These are phyloP conservation scores for Ophthalmolycus amberensis DNA, from an alignment of 2,113 vertebrate species.

Conservation along the genomic window DNA sequence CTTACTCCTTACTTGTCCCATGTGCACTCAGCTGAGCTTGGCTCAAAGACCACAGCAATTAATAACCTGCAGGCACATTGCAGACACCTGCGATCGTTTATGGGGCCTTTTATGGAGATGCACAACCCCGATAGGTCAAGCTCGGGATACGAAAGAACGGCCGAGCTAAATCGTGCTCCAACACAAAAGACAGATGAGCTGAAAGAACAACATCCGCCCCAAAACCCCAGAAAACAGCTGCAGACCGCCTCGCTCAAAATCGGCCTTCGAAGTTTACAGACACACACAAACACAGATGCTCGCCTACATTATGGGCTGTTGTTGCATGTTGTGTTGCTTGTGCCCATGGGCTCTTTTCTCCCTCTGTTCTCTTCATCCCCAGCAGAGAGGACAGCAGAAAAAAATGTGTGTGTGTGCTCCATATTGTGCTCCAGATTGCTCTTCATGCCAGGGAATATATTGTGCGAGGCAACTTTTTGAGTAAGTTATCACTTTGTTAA, in stretches of 20 bases:
- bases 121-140: constrained; percentile 60
- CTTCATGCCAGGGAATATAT: constrained; percentile 7
- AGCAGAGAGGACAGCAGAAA: neutral
- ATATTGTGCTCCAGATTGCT: neutral
- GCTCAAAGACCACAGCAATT: constrained; percentile 64
- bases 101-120: constrained; percentile 62
- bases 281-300: constrained; percentile 59
- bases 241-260: constrained; percentile 25
- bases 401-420: neutral
- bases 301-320: constrained; percentile 55
- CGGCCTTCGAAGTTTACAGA: constrained; percentile 30
- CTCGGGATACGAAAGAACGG: constrained; percentile 36
- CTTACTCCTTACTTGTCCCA: constrained; percentile 35
- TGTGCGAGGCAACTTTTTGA: constrained; percentile 16
- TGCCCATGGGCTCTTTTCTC: constrained; percentile 69
- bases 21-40: constrained; percentile 38
- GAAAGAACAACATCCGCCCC: constrained; percentile 16
- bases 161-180: neutral
- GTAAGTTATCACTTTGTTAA: constrained; percentile 34
- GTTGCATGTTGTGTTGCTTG: constrained; percentile 68
- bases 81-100: constrained; percentile 68
- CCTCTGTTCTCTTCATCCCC: constrained; percentile 61
- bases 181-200: constrained; percentile 36
- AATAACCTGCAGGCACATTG: constrained; percentile 69
- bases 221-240: constrained; percentile 52